Percentiles rank a stretch among this genome's conserved stretches.
These are phyloP conservation scores for Onychomys arenicola DNA, from an alignment of 2,797 vertebrate species.

Conservation along the genomic window DNA sequence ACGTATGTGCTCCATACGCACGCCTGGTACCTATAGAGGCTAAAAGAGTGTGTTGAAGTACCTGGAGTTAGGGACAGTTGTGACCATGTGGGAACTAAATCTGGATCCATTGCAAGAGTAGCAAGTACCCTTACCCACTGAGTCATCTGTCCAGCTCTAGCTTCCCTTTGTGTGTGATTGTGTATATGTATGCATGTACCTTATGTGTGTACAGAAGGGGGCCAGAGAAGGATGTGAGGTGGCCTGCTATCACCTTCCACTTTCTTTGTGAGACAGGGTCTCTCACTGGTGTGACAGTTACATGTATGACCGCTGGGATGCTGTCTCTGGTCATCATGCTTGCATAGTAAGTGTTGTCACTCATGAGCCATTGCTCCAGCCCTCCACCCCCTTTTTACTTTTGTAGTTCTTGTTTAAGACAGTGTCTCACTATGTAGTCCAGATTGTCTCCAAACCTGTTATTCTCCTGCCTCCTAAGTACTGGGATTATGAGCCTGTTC, in stretches of 20 bases:
- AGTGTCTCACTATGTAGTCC: neutral
- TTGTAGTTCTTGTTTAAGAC: neutral
- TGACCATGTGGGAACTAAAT: neutral
- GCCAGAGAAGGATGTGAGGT: neutral
- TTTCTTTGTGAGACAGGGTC: neutral
- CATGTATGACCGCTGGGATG: too few relatives aligned
- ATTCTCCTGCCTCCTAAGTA: neutral
- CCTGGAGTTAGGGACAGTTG: neutral
- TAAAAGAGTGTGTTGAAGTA: neutral
- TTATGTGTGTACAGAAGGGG: neutral
- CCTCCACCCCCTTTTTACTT: neutral
- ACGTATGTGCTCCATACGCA: neutral
- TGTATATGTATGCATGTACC: neutral
- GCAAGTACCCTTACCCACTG: neutral
- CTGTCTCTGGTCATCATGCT: neutral
- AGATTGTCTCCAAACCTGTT: neutral
- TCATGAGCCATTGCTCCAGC: neutral
- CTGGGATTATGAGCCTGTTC: too few relatives aligned
- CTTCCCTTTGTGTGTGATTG: neutral
- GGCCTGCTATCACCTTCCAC: neutral
- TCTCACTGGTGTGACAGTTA: neutral
- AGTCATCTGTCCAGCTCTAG: neutral
- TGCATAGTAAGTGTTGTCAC: neutral
- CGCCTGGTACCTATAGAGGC: neutral
- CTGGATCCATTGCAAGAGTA: neutral